phyloP scores from a whole-genome alignment of 1,140 invertebrate species.

The Macrocentrus cingulum region DNA sequence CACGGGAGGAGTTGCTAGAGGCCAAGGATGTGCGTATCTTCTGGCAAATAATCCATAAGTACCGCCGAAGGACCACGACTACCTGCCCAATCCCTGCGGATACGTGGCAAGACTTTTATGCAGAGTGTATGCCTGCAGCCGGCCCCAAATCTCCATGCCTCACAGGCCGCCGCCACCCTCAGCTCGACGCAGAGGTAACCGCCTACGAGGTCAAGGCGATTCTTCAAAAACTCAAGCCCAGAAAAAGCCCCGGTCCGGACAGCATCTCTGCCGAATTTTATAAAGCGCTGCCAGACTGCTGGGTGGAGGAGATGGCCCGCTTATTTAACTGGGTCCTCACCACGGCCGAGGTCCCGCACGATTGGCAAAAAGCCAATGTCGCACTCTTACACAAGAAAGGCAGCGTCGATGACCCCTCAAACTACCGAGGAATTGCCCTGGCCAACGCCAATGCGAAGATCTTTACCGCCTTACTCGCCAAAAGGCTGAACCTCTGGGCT shows the following conservation, averaged over 20 bases:
- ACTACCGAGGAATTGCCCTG: conserved; percentile 34
- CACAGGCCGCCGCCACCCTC: neutral
- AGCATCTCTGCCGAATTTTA: neutral
- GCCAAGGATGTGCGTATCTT: too few species aligned
- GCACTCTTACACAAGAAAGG: conserved; percentile 32
- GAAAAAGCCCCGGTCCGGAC: conserved; percentile 12
- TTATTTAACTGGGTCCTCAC: conserved; percentile 6
- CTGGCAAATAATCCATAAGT: too few species aligned
- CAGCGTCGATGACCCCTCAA: conserved; percentile 19
- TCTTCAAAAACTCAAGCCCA: neutral
- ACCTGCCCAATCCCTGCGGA: too few species aligned
- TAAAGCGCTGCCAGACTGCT: neutral
- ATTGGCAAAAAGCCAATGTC: conserved; percentile 9
- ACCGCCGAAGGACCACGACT: too few species aligned
- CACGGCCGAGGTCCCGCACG: neutral
- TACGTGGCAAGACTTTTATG: too few species aligned
- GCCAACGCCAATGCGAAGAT: conserved; percentile 29
- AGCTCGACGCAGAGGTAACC: neutral
- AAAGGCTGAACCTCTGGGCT: conserved; percentile 17
- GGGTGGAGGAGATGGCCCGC: neutral
- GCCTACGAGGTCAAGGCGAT: conserved; percentile 1
- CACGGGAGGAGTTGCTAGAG: too few species aligned
- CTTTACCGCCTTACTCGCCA: conserved; percentile 27
- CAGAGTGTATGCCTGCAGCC: too few species aligned
- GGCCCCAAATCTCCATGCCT: too few species aligned